Percentiles rank a stretch among this genome's conserved stretches.
phyloP scores from a whole-genome alignment of 2,797 vertebrate species.

The Coregonus sp. region DNA sequence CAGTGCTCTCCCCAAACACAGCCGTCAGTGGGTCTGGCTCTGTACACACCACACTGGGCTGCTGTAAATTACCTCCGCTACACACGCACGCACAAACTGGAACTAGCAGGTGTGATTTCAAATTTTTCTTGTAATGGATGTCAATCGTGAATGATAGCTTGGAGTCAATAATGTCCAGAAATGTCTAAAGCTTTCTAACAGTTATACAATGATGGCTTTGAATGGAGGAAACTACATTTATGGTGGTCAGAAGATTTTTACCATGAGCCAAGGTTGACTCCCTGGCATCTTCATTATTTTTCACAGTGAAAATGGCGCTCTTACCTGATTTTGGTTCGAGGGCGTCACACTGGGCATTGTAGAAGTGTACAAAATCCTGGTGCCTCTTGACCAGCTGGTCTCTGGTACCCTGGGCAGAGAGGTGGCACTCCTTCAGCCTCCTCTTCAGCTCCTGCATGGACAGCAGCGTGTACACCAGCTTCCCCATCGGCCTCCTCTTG shows the following conservation, averaged over 20 bases:
- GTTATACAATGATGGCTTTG: not conserved
- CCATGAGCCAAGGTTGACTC: not conserved
- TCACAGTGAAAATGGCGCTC: not conserved
- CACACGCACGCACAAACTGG: not conserved
- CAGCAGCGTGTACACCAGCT: slow-evolving; percentile 90
- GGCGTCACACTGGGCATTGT: slow-evolving; percentile 92
- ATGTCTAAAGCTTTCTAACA: not conserved
- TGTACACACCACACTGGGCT: not conserved
- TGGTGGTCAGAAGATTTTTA: not conserved
- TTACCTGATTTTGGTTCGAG: slow-evolving; percentile 86
- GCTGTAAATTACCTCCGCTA: too few relatives aligned
- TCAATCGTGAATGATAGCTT: not conserved
- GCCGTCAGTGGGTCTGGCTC: not conserved
- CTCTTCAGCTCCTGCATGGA: slow-evolving; percentile 85
- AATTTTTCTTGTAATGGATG: not conserved
- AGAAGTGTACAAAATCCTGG: slow-evolving; percentile 87
- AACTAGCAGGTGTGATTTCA: not conserved
- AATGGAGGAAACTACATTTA: not conserved
- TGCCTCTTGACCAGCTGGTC: slow-evolving; percentile 88
- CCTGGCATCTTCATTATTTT: not conserved
- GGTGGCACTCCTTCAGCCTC: slow-evolving; percentile 82
- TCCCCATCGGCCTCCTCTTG: slow-evolving; percentile 79
- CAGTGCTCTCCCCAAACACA: not conserved
- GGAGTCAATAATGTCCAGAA: not conserved
- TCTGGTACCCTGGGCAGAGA: slow-evolving; percentile 81